Evolutionary conservation across 2,888 invertebrate species (phyloP), one percentile per base, ranked within the genome.

Genomic region (Ichneumoninae sp.): DNA sequence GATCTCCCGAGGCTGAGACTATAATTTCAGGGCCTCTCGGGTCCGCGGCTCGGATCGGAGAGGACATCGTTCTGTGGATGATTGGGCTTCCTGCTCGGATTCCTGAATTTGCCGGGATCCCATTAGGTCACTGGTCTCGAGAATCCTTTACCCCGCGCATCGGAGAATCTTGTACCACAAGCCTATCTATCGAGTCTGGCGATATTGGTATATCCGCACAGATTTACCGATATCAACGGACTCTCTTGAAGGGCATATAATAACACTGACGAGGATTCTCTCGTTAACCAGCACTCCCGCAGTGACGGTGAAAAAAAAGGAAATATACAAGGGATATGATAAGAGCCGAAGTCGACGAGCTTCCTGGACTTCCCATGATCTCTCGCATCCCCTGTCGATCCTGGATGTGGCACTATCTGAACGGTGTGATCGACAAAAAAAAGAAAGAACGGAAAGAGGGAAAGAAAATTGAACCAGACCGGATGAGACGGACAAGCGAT

Each of bases 361-460:
- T 78, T 81, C 75, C 78, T 75, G 84, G 60, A 77, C 44, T 44
- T 40, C 36, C 54, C 36, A 47, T 50, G 62, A 50, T 71, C 16
- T 80, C 36, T 65, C 30, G 44, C n/a, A 62, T 68, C 54, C 72
- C 54, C 30, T 69, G 70, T 78, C 70, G 70, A 81, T 74, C 71
- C 79, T 75, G 40, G 26, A 72, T 68, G 52, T 65, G 72, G 74
- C 72, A 60, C 57, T 84, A 84, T 84, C 84, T 60, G 66, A 57
- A 22, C 75, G 26, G 26, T 30, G 78, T 79, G 78, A 84, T 84
- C 84, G 79, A 84, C 80, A 77, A 72, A 10, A 54, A 72, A 16
- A 54, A 22, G 26, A 44, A 50, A 16, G 40, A 70, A 47, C 60
- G 26, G 68, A 47, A 78, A 50, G 71, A 60, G 77, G 16, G 13